A percentile compares a stretch with the other conserved stretches of the same genome.
phyloP scores from a whole-genome alignment of 2,888 invertebrate genomes.

The Dichetophora obliterata region DNA sequence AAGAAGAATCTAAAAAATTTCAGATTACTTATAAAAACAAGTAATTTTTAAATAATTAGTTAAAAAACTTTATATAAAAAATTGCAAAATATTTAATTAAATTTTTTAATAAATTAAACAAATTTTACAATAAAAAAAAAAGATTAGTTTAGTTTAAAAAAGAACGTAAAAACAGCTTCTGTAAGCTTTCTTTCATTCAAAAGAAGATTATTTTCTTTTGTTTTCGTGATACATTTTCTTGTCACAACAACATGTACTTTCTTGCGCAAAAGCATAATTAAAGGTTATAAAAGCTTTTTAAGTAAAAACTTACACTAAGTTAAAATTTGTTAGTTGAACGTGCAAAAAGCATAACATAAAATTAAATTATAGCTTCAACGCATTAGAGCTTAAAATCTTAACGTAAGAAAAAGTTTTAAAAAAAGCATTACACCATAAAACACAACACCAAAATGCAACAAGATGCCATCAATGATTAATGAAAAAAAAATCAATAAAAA shows the following conservation, averaged over 20 bases:
- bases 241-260: neutral
- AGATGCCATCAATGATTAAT: neutral
- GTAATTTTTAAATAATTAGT: too few species aligned
- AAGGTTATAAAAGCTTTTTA: neutral
- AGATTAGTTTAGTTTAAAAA: too few species aligned
- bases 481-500: neutral
- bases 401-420: neutral
- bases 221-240: neutral
- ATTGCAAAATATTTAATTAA: too few species aligned
- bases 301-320: neutral
- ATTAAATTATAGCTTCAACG: neutral
- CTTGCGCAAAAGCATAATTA: neutral
- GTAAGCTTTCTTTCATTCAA: neutral
- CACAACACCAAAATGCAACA: slow-evolving; percentile 23
- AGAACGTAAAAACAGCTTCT: neutral
- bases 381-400: neutral
- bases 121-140: too few species aligned
- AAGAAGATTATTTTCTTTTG: neutral
- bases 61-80: too few species aligned
- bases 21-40: too few species aligned
- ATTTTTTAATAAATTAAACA: too few species aligned
- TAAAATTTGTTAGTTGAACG: slow-evolving; percentile 14
- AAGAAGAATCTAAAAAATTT: too few species aligned
- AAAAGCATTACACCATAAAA: neutral
- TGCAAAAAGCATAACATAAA: slow-evolving; percentile 5